Conservation (phyloP, 2,113 vertebrate genomes). For the Grantiella picta region DNA sequence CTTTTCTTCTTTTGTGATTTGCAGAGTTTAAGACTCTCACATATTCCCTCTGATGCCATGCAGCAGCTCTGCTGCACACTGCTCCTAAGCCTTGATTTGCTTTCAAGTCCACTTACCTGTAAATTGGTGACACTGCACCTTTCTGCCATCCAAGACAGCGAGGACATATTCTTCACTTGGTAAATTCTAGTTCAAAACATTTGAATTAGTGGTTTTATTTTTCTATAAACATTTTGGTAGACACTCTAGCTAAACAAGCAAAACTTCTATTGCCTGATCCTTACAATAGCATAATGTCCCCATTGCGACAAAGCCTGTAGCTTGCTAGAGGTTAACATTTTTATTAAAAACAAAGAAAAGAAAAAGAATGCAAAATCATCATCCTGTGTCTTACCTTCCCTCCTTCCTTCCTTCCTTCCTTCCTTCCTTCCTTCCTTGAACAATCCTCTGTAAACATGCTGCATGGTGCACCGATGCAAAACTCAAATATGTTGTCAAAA, state of each 20-base stretch:
- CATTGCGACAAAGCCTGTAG: background rate
- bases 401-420: background rate
- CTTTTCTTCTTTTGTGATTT: background rate
- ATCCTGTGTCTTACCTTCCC: background rate
- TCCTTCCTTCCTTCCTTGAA: background rate
- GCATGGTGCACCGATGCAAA: background rate
- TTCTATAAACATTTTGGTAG: background rate
- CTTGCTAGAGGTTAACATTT: background rate
- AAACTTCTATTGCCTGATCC: background rate
- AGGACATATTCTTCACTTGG: background rate
- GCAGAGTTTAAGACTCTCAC: background rate
- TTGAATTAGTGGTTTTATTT: background rate
- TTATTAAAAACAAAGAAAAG: background rate
- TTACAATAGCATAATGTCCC: background rate
- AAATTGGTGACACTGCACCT: background rate
- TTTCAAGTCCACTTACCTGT: background rate
- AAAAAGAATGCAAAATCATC: background rate
- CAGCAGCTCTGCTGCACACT: background rate
- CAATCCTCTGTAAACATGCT: background rate
- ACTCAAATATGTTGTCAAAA: background rate
- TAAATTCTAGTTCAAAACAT: background rate
- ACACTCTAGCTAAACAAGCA: background rate
- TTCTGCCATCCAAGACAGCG: background rate
- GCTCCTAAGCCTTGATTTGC: background rate
- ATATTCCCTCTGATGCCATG: background rate